Evolutionary conservation across 2,888 invertebrate genomes (phyloP), one percentile per base, ranked within the genome.

Genomic region (Apotomis turbidana): DNA sequence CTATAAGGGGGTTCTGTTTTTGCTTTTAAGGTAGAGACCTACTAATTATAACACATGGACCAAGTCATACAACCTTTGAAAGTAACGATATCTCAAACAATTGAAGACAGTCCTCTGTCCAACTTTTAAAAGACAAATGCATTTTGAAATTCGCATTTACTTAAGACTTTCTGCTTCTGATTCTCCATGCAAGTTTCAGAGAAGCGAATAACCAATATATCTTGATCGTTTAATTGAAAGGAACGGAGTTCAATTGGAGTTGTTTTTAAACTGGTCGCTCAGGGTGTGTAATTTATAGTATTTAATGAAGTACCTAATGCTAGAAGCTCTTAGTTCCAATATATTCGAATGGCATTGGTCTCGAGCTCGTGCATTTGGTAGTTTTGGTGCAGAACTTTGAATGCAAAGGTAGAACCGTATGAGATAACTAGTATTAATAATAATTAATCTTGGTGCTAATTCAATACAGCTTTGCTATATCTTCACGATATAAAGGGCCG

Each of bases 221-320:
- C 4, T 9, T 15, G 49, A 41, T 0, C 62, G 12, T 36, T 15
- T 12, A 55, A 41, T 57, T 51, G 49, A 55, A 51, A 12, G 15
- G 6, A 12, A 15, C 36, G 0, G 5, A 5, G 49, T 49, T 38
- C 5, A 3, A 13, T 3, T 12, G 5, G 3, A 15, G 62, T 38
- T 62, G 9, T 57, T 15, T 6, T 12, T 70, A 27, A 10, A n/a
- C 49, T 70, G 63, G 70, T 5, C 41, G 12, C 12, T 41, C 38
- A 41, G 5, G 15, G 57, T 41, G 41, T 63, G 69, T 69, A 69
- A 70, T 70, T 70, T 70, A 70, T 58, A 70, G 63, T 58, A 63
- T 63, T 70, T 51, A 63, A 63, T 70, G 57, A 38, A 63, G 61
- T 41, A 54, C 13, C 27, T 54, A 51, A 41, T 52, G 27, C 15